Evolutionary conservation across 2,888 invertebrate genomes (phyloP).

Genomic region (Diloba caeruleocephala): DNA sequence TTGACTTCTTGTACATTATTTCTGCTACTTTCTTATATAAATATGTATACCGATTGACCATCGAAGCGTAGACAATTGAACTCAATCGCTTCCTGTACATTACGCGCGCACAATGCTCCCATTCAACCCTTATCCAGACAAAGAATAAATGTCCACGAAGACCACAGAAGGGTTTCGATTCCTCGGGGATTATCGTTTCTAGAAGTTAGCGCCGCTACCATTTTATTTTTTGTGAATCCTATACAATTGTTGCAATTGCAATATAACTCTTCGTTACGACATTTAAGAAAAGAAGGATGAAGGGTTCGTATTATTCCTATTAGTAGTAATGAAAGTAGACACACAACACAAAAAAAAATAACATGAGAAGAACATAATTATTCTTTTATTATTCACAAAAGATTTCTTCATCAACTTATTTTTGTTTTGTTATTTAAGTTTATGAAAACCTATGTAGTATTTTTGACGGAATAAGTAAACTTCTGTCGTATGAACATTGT

Average conservation of each 20-base stretch:
- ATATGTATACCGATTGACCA: conserved; percentile 68
- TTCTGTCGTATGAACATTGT: conserved; percentile 30
- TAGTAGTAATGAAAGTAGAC: too few species aligned
- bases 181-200: conserved; percentile 76
- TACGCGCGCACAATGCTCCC: conserved; percentile 75
- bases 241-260: conserved; percentile 62
- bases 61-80: conserved; percentile 75
- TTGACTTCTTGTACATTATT: conserved; percentile 50
- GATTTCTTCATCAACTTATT: too few species aligned
- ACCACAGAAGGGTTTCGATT: conserved; percentile 72
- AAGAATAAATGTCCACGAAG: conserved; percentile 61
- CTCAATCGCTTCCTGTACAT: conserved; percentile 81
- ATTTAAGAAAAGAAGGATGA: conserved; percentile 28
- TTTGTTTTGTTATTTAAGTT: too few species aligned
- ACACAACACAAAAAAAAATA: too few species aligned
- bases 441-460: not conserved
- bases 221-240: conserved; percentile 47
- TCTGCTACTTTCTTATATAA: conserved; percentile 65
- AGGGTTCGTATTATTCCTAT: conserved; percentile 44
- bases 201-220: conserved; percentile 79
- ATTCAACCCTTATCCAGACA: conserved; percentile 73
- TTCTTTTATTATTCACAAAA: too few species aligned
- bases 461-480: too few species aligned
- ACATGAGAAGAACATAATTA: too few species aligned
- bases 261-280: conserved; percentile 57